These are phyloP conservation scores for Pipistrellus nathusii DNA, from an alignment of 2,797 vertebrate species.

Conservation along the genomic window DNA sequence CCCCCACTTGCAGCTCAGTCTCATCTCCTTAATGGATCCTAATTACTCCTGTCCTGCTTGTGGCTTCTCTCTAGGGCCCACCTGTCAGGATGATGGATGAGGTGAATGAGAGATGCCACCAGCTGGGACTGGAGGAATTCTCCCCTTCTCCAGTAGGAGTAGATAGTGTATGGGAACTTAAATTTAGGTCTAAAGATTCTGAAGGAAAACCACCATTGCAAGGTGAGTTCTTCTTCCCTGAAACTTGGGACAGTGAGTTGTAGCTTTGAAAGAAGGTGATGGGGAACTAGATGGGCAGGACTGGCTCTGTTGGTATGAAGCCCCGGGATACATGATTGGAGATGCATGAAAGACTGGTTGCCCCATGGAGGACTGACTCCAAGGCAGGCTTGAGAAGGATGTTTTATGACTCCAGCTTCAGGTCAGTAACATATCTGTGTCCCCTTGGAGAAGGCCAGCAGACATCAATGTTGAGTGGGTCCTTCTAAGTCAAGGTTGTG, in stretches of 20 bases:
- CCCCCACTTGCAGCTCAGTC: conserved; percentile 10
- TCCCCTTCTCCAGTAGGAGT: neutral
- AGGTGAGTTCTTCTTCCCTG: neutral
- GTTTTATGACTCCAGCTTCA: neutral
- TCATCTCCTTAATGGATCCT: conserved; percentile 83
- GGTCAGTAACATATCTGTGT: neutral
- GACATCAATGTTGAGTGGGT: neutral
- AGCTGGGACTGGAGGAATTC: conserved; percentile 55
- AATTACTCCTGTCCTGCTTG: conserved; percentile 76
- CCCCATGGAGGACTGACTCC: neutral
- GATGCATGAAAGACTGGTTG: neutral
- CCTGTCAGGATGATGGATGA: conserved; percentile 77
- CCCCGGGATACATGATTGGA: neutral
- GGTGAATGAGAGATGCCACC: conserved; percentile 52
- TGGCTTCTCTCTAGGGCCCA: conserved; percentile 75
- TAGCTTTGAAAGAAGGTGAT: neutral
- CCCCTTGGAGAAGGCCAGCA: neutral
- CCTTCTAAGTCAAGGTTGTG: neutral
- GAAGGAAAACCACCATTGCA: neutral
- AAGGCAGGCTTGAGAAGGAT: neutral
- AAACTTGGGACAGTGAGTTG: neutral
- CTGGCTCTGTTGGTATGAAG: neutral
- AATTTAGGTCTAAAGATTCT: neutral
- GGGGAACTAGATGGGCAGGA: neutral
- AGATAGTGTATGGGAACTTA: neutral